These are phyloP conservation scores for Agriopis aurantiaria DNA, from an alignment of 2,888 invertebrate genomes.

Conservation along the genomic window DNA sequence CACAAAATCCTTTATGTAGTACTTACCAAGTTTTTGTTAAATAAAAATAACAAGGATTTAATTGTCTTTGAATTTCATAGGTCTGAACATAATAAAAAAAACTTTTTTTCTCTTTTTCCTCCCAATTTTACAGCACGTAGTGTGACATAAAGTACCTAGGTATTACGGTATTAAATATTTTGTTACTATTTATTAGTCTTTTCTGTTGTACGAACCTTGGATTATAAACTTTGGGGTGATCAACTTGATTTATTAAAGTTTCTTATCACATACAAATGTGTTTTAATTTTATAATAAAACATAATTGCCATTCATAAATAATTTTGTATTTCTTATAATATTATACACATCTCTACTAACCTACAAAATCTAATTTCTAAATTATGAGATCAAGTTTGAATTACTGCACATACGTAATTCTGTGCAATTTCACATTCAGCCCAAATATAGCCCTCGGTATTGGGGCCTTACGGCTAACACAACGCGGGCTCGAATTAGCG, in stretches of 20 bases:
- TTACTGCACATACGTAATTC: neutral
- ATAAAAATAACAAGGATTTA: too few species aligned
- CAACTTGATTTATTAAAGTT: slow-evolving; percentile 25
- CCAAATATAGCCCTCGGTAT: too few species aligned
- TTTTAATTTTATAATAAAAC: slow-evolving; percentile 12
- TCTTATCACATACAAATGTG: slow-evolving; percentile 1
- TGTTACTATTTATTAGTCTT: neutral
- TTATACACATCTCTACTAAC: neutral
- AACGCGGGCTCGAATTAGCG: too few species aligned
- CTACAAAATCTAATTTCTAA: neutral
- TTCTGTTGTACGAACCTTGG: slow-evolving; percentile 2
- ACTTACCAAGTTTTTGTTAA: too few species aligned
- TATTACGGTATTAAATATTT: neutral
- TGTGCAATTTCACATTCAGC: neutral
- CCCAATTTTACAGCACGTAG: neutral
- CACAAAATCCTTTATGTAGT: too few species aligned
- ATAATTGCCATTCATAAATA: neutral
- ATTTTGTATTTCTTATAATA: neutral
- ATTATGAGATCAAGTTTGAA: slow-evolving; percentile 24
- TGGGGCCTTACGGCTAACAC: too few species aligned
- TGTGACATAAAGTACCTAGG: neutral
- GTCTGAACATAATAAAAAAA: too few species aligned
- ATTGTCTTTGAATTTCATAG: too few species aligned
- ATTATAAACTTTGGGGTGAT: slow-evolving; percentile 5
- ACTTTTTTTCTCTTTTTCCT: neutral